Conservation (phyloP, 2,797 vertebrate species). For the Micromesistius poutassou region DNA sequence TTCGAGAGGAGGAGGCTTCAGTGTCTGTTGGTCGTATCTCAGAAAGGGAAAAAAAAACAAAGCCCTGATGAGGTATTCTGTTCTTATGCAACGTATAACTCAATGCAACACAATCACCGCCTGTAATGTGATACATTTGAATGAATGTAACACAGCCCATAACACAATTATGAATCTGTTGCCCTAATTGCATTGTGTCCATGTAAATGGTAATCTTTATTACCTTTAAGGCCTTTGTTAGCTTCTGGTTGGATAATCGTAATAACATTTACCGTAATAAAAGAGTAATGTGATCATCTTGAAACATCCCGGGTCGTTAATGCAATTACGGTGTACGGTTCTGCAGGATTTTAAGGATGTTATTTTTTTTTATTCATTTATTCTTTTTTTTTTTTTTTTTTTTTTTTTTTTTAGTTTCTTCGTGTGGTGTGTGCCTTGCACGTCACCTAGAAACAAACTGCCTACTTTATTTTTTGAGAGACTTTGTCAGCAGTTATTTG, state of each 20-base stretch:
- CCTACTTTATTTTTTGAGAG: background rate
- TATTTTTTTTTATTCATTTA: background rate
- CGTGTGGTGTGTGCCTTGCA: background rate
- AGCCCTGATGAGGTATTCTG: background rate
- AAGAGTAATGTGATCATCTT: background rate
- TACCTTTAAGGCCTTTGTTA: background rate
- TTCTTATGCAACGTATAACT: background rate
- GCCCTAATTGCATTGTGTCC: background rate
- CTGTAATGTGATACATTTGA: background rate
- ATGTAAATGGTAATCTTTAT: background rate
- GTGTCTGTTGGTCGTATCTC: background rate
- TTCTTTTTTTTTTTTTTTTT: background rate
- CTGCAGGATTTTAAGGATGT: background rate
- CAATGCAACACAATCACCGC: background rate
- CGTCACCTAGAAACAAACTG: background rate
- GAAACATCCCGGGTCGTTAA: background rate
- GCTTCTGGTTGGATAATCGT: background rate
- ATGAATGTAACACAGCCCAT: background rate
- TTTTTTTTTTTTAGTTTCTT: background rate
- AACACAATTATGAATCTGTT: background rate
- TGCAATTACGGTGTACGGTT: background rate
- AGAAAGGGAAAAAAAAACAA: background rate
- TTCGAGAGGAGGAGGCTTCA: background rate
- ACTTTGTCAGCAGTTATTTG: background rate
- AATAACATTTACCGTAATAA: background rate